A percentile compares a stretch with the other conserved stretches of the same genome.
Conservation (phyloP, 2,797 vertebrate species). For the Sebastes minor region DNA sequence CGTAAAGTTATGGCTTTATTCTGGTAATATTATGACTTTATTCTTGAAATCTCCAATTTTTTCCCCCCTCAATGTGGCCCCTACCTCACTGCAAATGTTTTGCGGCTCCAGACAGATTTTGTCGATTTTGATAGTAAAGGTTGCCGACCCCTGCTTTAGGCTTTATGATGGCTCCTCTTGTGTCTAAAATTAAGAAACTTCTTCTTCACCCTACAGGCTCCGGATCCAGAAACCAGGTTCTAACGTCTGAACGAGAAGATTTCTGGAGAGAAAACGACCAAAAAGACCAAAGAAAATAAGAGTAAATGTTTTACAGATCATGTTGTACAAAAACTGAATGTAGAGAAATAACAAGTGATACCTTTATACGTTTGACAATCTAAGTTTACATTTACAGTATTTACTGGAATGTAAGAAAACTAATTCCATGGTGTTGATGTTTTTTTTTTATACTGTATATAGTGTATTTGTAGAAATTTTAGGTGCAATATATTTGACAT, state of each 20-base stretch:
- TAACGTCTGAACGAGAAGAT: conserved; percentile 29
- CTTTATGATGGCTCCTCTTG: background rate
- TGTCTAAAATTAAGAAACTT: background rate
- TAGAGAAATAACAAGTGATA: conserved; percentile 5
- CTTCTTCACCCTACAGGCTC: conserved; percentile 32
- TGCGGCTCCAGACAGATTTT: too few relatives aligned
- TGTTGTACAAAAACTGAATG: background rate
- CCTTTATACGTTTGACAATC: conserved; percentile 16
- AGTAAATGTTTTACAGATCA: conserved; percentile 15
- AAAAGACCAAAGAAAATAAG: background rate
- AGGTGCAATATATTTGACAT: conserved; percentile 42
- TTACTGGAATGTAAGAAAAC: conserved; percentile 19
- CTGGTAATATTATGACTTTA: too few relatives aligned
- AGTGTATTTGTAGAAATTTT: conserved; percentile 44
- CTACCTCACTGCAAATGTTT: too few relatives aligned
- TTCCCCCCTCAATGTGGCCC: too few relatives aligned
- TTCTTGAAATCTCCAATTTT: too few relatives aligned
- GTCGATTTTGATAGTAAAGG: too few relatives aligned
- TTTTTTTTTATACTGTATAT: conserved; percentile 62
- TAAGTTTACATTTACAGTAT: conserved; percentile 10
- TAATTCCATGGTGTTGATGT: conserved; percentile 8
- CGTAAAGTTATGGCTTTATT: too few relatives aligned
- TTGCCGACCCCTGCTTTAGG: too few relatives aligned
- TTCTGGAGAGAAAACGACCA: background rate
- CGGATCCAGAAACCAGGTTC: conserved; percentile 65